Conservation (phyloP, 2,797 vertebrate species). For the Siniperca scherzeri region DNA sequence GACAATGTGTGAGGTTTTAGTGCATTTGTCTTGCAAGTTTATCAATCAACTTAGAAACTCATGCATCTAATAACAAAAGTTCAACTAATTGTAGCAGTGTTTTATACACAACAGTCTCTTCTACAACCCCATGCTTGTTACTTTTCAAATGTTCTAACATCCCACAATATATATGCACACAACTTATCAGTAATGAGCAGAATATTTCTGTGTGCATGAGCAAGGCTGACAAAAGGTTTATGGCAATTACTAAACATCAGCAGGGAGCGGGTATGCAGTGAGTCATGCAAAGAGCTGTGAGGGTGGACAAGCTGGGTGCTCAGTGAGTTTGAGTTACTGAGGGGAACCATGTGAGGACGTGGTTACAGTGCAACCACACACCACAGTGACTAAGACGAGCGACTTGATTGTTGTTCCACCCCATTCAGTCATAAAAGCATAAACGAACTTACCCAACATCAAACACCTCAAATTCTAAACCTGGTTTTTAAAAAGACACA, state of each 20-base stretch:
- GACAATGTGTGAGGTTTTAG: neutral
- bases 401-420: slow-evolving; percentile 34
- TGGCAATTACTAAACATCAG: slow-evolving; percentile 42
- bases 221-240: slow-evolving; percentile 22
- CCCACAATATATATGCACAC: neutral
- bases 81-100: neutral
- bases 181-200: slow-evolving; percentile 10
- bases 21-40: slow-evolving; percentile 26
- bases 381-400: slow-evolving; percentile 53
- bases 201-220: slow-evolving; percentile 16
- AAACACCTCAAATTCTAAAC: slow-evolving; percentile 55
- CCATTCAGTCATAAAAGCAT: slow-evolving; percentile 18
- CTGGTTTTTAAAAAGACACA: slow-evolving; percentile 56
- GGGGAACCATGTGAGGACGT: slow-evolving; percentile 51
- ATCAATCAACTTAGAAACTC: neutral
- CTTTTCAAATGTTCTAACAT: slow-evolving; percentile 1
- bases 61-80: neutral
- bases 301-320: slow-evolving; percentile 63
- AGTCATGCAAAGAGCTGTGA: slow-evolving; percentile 80
- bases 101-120: neutral
- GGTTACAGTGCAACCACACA: slow-evolving; percentile 53
- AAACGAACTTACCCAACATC: slow-evolving; percentile 58
- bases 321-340: slow-evolving; percentile 54
- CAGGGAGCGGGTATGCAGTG: slow-evolving; percentile 55
- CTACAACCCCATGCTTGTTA: neutral